Conservation (phyloP, 1,140 invertebrate genomes). For the Temnothorax longispinosus region DNA sequence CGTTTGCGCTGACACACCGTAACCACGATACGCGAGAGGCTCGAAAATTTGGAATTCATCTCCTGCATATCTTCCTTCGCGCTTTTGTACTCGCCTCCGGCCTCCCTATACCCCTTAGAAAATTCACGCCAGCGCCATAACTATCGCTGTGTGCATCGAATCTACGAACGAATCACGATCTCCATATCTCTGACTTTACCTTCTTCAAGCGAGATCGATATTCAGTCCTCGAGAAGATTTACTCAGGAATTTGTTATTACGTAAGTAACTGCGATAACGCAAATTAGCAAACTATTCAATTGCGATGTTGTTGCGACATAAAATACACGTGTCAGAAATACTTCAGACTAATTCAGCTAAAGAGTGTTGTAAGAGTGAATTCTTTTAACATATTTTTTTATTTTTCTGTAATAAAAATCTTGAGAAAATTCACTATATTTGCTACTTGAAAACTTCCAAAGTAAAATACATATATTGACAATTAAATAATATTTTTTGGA, state of each 20-base stretch:
- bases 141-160: neutral
- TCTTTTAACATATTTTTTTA: neutral
- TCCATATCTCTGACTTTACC: neutral
- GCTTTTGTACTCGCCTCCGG: neutral
- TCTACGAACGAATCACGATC: neutral
- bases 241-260: neutral
- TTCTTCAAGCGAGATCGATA: neutral
- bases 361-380: neutral
- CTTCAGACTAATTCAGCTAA: neutral
- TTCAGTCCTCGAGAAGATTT: neutral
- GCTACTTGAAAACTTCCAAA: neutral
- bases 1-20: neutral
- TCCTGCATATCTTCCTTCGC: neutral
- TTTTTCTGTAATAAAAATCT: neutral
- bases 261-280: neutral
- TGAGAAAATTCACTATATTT: neutral
- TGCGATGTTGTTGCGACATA: neutral
- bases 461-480: neutral
- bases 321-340: neutral
- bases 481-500: neutral
- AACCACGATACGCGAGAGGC: slow-evolving; percentile 3
- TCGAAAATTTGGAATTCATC: slow-evolving; percentile 1
- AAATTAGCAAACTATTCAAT: neutral
- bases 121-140: neutral
- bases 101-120: neutral